phyloP scores from a whole-genome alignment of 2,797 vertebrate genomes.

The Platyrinchus mystaceus region DNA sequence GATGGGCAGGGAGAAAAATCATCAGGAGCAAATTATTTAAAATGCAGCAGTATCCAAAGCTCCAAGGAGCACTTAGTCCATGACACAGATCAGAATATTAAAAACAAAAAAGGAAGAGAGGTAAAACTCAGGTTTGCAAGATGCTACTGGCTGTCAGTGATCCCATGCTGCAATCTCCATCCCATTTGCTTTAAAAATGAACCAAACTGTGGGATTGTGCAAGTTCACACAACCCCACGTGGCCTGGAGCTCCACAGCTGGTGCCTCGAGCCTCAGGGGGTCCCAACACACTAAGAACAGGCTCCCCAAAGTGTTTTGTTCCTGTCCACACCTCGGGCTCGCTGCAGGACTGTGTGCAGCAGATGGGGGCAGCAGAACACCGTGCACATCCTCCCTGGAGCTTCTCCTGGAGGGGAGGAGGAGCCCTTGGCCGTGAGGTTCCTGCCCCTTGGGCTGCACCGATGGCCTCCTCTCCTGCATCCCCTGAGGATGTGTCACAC shows the following conservation, averaged over 20 bases:
- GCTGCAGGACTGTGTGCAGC: not conserved
- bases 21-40: not conserved
- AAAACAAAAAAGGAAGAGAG: not conserved
- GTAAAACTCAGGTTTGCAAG: not conserved
- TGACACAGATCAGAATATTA: fast-evolving
- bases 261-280: not conserved
- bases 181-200: not conserved
- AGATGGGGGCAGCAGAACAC: not conserved
- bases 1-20: not conserved
- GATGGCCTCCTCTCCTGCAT: not conserved
- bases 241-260: not conserved
- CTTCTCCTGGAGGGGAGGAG: not conserved
- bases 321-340: not conserved
- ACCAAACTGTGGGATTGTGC: not conserved
- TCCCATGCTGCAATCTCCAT: not conserved
- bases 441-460: not conserved
- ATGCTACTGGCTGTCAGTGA: not conserved
- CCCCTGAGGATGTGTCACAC: not conserved
- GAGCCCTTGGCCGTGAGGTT: not conserved
- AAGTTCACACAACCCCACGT: not conserved
- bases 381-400: fast-evolving
- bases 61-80: not conserved
- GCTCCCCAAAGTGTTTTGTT: not conserved
- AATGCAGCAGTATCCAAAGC: not conserved
- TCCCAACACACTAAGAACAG: fast-evolving